Evolutionary conservation across 2,113 vertebrate genomes (phyloP), one percentile per base, ranked within the genome.

Genomic region (Clarias batrachus): DNA sequence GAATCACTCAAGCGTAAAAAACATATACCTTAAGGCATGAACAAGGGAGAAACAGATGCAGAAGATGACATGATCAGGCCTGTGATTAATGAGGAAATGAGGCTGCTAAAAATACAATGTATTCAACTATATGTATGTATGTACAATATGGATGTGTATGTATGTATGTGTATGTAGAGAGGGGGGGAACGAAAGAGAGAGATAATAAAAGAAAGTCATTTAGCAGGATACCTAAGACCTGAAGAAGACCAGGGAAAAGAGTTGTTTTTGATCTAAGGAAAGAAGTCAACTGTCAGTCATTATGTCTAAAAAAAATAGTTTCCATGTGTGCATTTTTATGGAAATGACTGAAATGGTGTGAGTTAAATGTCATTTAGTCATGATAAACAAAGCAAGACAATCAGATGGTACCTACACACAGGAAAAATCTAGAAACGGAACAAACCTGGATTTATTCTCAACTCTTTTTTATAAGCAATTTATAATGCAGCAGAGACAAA

Each of bases 401-500:
- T 90, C 87, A 85, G 89, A 70, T 81, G 80, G 83, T 54, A 54
- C 68, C 85, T 87, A 87, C 73, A 37, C 87, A 80, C 80, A 63
- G 81, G 52, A 79, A 71, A 85, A 71, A 82, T 82, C 82, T 76
- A 68, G 56, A 41, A 76, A 82, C 37, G 78, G 85, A 89, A 77
- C 23, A 33, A 78, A 85, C 54, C 41, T 1, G 19, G 30, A n/a
- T 85, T 82, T 87, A 62, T 88, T 86, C 90, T 70, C 37, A 30
- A 4, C 68, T 87, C 33, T 87, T 87, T 89, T 87, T 81, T 1
- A 87, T 84, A 85, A 41, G 23, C 59, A 78, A 88, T 84, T 91
- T 87, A 86, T 62, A 27, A 91, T 87, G 79, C 82, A 86, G 78
- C 87, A 48, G 33, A 82, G 74, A 82, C 87, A 90, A 86, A 90